Evolutionary conservation across 2,888 invertebrate genomes (phyloP).

Genomic region (Cosmia trapezina): DNA sequence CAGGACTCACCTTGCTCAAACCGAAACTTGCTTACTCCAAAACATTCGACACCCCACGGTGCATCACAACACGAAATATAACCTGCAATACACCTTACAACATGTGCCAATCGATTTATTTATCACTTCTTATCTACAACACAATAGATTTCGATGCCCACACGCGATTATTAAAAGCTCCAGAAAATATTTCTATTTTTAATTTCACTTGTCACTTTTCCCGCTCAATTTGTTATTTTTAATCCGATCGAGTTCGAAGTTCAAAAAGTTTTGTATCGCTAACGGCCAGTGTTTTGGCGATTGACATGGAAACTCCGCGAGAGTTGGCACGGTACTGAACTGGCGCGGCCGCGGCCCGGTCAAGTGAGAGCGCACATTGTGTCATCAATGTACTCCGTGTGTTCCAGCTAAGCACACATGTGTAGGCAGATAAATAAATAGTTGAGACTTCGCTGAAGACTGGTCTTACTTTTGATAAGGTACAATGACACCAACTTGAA

Average conservation of each 20-base stretch:
- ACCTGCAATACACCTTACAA: constrained; percentile 68
- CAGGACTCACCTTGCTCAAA: constrained; percentile 82
- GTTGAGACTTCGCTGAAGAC: constrained; percentile 37
- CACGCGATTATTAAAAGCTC: constrained; percentile 41
- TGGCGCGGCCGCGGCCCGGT: constrained; percentile 74
- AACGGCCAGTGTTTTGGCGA: constrained; percentile 70
- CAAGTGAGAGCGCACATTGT: constrained; percentile 83
- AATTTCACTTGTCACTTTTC: constrained; percentile 64
- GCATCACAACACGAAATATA: constrained; percentile 82
- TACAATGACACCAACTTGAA: constrained; percentile 33
- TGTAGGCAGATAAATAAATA: constrained; percentile 58
- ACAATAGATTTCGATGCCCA: constrained; percentile 56
- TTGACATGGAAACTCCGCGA: constrained; percentile 78
- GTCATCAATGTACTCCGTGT: constrained; percentile 74
- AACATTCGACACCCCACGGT: constrained; percentile 78
- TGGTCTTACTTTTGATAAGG: constrained; percentile 36
- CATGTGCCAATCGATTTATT: constrained; percentile 77
- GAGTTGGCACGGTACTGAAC: constrained; percentile 82
- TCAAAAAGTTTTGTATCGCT: constrained; percentile 74
- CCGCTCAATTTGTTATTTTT: constrained; percentile 52
- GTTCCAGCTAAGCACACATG: constrained; percentile 72
- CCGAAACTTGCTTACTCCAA: constrained; percentile 80
- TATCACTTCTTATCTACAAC: constrained; percentile 78
- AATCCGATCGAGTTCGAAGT: constrained; percentile 54
- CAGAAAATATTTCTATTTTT: constrained; percentile 43